Evolutionary conservation across 2,113 vertebrate species (phyloP), one percentile per base, ranked within the genome.

Genomic region (Chamaea fasciata): DNA sequence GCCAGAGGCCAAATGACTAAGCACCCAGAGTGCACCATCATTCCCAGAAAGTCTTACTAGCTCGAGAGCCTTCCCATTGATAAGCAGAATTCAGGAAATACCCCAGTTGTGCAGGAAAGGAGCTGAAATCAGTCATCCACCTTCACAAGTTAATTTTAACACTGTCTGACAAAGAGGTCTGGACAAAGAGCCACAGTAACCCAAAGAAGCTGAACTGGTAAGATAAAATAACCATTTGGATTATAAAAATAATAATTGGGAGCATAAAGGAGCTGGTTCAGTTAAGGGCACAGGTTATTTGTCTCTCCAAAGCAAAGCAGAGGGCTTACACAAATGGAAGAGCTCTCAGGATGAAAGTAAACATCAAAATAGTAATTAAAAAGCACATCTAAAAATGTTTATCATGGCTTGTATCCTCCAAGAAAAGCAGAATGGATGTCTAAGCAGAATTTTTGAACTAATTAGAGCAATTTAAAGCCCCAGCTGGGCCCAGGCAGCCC

Each of bases 31-130:
- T 41, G 7, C n/a, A 84, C 73, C 60, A 33, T 83, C 17, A 33
- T 95, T 97, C 96, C 97, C 94, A 97, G 96, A 96, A 97, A 75
- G 74, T 10, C 39, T 91, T 22, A 3, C 33, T 89, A 83, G 83
- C 79, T 96, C 90, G 86, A 96, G 91, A 88, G 37, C 68, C 55
- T 94, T 42, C 7, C 23, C 47, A 21, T 92, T 77, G 68, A 87
- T 81, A 94, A 82, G 65, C 6, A 24, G 47, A 59, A 69, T 81
- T 96, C 89, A 85, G 85, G 85, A 93, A 96, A 92, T 5, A 77
- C 71, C 84, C 22, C 13, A 78, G 19, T 10, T 35, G 39, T 24
- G 16, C 53, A 83, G 62, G 52, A 83, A 46, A 87, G 44, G 19
- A 89, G 44, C 42, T 60, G 69, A 85, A 94, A 70, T 57, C 52